phyloP scores from a whole-genome alignment of 92 coral and sea anemone species.

The Isaurus tuberculatus region DNA sequence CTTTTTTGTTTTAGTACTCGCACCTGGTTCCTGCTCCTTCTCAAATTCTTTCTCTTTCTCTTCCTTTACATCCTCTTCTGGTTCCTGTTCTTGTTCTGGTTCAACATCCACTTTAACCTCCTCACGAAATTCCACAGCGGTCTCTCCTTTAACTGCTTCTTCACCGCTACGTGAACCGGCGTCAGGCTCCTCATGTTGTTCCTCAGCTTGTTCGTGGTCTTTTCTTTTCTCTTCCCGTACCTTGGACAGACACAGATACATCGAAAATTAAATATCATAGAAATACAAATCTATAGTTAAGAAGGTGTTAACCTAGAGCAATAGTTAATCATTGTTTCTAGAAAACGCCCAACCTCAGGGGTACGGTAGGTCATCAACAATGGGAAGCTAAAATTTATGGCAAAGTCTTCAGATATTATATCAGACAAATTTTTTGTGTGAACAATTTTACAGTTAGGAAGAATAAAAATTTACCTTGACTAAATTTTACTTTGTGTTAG shows the following conservation, averaged over 20 bases:
- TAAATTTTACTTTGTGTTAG: too few relatives aligned
- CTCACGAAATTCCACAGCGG: constrained; percentile 33
- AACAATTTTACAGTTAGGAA: too few relatives aligned
- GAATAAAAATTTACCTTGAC: too few relatives aligned
- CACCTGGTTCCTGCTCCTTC: constrained; percentile 16
- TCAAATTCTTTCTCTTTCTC: constrained; percentile 41
- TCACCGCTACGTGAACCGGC: background rate
- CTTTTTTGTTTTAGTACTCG: constrained; percentile 26
- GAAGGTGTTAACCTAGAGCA: too few relatives aligned
- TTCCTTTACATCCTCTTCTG: constrained; percentile 28
- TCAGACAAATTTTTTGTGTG: too few relatives aligned
- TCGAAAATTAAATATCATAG: background rate
- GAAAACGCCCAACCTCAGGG: too few relatives aligned
- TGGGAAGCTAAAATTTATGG: too few relatives aligned
- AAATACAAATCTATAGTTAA: too few relatives aligned
- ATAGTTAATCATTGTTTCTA: too few relatives aligned
- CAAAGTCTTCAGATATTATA: too few relatives aligned
- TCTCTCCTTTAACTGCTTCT: constrained; percentile 10
- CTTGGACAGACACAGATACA: background rate
- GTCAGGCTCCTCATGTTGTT: background rate
- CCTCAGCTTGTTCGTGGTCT: background rate
- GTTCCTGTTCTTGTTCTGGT: background rate
- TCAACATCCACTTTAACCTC: constrained; percentile 42
- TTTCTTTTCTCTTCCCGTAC: background rate
- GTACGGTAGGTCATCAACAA: too few relatives aligned